These are phyloP conservation scores for Cairina moschata DNA, from an alignment of 2,113 vertebrate genomes.

Conservation along the genomic window DNA sequence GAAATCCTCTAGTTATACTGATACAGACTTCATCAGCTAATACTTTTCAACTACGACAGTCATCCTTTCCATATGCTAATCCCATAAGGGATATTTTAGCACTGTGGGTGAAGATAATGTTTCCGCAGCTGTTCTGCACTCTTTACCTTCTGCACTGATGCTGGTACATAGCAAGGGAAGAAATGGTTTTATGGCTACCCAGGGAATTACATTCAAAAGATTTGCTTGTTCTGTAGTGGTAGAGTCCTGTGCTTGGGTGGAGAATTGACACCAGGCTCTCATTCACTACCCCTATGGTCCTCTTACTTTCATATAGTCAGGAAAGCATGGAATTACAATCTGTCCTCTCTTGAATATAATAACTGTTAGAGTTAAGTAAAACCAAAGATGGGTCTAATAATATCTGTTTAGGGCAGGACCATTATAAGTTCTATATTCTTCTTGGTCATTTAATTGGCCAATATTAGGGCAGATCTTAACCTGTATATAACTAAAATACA, in stretches of 20 bases:
- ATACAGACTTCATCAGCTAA: slow-evolving; percentile 31
- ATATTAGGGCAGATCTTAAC: not conserved
- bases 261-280: not conserved
- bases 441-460: not conserved
- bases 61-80: slow-evolving; percentile 23
- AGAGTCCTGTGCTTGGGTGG: not conserved
- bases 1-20: slow-evolving; percentile 35
- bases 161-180: not conserved
- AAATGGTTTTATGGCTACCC: not conserved
- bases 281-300: not conserved
- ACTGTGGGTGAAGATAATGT: not conserved
- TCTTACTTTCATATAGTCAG: not conserved
- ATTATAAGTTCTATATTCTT: not conserved
- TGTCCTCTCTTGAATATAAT: not conserved
- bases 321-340: not conserved
- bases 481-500: not conserved
- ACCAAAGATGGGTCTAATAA: not conserved
- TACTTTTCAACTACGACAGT: slow-evolving; percentile 6
- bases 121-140: not conserved
- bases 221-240: not conserved
- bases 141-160: not conserved
- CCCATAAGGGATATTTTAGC: slow-evolving; percentile 16
- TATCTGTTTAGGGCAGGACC: not conserved
- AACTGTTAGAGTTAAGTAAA: not conserved
- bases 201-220: not conserved